A percentile compares a stretch with the other conserved stretches of the same genome.
These are phyloP conservation scores for Eucidaris tribuloides DNA, from an alignment of 35 echinoderm and acorn worm species.

Conservation along the genomic window DNA sequence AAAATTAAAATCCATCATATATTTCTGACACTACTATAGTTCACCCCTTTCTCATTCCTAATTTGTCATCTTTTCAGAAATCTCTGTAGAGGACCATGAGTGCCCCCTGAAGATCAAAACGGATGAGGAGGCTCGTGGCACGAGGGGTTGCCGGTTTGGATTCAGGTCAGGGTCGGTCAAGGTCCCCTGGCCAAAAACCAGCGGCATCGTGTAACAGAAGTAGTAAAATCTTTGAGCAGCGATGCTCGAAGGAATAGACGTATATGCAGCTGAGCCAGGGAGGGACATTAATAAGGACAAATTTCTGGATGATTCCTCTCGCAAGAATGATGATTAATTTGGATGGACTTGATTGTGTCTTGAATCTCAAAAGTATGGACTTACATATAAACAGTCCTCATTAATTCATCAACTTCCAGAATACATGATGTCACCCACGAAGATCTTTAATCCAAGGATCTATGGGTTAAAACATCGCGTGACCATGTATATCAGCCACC, in stretches of 20 bases:
- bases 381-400: background rate
- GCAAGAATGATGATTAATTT: background rate
- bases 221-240: no score
- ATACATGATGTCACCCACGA: no score
- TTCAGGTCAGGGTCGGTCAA: conserved; percentile 3
- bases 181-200: conserved; percentile 16
- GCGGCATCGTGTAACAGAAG: background rate
- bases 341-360: background rate
- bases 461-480: no score
- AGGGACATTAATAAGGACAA: background rate
- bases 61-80: conserved; percentile 11
- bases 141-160: conserved; percentile 24
- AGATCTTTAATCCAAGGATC: no score
- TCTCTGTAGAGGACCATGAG: background rate
- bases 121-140: conserved; percentile 10
- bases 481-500: no score
- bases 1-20: background rate
- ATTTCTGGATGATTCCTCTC: background rate
- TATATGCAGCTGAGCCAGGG: background rate
- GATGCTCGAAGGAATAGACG: no score
- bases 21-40: background rate
- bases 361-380: background rate
- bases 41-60: background rate
- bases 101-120: conserved; percentile 51
- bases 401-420: background rate